phyloP scores from a whole-genome alignment of 2,888 invertebrate species.

The Mesochorus sp. region DNA sequence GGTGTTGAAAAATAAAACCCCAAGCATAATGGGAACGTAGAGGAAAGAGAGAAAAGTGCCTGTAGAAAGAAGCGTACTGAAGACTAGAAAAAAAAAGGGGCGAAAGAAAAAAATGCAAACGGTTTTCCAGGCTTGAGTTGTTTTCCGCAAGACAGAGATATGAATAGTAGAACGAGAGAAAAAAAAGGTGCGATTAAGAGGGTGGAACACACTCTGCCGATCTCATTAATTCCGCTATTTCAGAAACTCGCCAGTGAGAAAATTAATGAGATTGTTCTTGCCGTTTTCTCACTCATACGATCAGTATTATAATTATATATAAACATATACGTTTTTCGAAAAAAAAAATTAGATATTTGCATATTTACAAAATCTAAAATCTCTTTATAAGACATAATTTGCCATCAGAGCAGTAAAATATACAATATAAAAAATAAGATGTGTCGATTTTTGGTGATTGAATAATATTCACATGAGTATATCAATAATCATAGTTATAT shows the following conservation, averaged over 20 bases:
- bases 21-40: conserved; percentile 6
- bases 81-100: conserved; percentile 2
- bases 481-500: too few relatives aligned
- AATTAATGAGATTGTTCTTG: conserved; percentile 57
- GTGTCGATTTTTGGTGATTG: too few relatives aligned
- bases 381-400: too few relatives aligned
- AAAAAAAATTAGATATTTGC: too few relatives aligned
- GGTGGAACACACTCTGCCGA: conserved; percentile 30
- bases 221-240: conserved; percentile 55
- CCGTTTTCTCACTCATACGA: conserved; percentile 19
- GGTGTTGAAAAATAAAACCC: conserved; percentile 41
- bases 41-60: conserved; percentile 14
- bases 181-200: background rate
- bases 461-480: too few relatives aligned
- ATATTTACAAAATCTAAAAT: too few relatives aligned
- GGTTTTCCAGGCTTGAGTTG: conserved; percentile 23
- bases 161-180: background rate
- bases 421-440: too few relatives aligned
- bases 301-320: background rate
- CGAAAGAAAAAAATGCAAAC: conserved; percentile 40
- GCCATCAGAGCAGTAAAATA: too few relatives aligned
- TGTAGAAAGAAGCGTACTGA: conserved; percentile 21
- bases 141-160: conserved; percentile 9
- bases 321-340: background rate
- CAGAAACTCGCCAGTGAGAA: conserved; percentile 37